Conservation (phyloP, 2,888 invertebrate species). For the Clistopyga incitator region DNA sequence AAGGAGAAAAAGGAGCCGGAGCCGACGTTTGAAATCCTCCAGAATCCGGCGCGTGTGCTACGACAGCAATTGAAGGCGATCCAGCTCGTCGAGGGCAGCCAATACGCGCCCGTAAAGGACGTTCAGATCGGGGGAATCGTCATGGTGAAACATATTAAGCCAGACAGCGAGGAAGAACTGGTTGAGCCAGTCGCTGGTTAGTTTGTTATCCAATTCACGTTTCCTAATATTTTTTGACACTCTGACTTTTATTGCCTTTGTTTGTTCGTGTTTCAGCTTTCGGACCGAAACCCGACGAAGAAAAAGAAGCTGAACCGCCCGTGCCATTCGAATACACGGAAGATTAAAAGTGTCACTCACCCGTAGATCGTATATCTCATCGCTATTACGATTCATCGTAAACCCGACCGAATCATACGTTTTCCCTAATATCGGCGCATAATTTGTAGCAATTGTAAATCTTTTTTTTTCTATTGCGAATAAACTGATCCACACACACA, state of each 20-base stretch:
- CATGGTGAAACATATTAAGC: slow-evolving; percentile 94
- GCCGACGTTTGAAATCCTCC: slow-evolving; percentile 94
- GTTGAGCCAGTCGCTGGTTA: slow-evolving; percentile 95
- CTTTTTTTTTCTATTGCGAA: slow-evolving; percentile 60
- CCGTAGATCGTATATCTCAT: slow-evolving; percentile 11
- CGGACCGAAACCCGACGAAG: slow-evolving; percentile 96
- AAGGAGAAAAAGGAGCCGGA: slow-evolving; percentile 94
- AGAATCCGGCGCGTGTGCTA: slow-evolving; percentile 97
- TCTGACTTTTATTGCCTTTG: not conserved
- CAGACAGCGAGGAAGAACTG: slow-evolving; percentile 91
- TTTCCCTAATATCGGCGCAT: slow-evolving; percentile 24
- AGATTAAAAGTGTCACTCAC: slow-evolving; percentile 85
- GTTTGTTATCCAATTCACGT: slow-evolving; percentile 47
- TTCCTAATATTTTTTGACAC: too few relatives aligned
- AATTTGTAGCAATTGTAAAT: slow-evolving; percentile 52
- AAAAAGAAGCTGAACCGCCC: slow-evolving; percentile 98
- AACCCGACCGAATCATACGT: slow-evolving; percentile 33
- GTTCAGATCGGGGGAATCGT: slow-evolving; percentile 98
- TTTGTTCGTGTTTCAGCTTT: slow-evolving; percentile 86
- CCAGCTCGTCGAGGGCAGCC: slow-evolving; percentile 91
- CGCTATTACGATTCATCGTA: slow-evolving; percentile 40
- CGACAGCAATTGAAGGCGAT: slow-evolving; percentile 94
- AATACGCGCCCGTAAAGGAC: slow-evolving; percentile 95
- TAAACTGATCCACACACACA: slow-evolving; percentile 48
- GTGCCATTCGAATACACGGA: slow-evolving; percentile 99